These are phyloP conservation scores for Bombus soroeensis DNA, from an alignment of 1,140 invertebrate species.

Conservation along the genomic window DNA sequence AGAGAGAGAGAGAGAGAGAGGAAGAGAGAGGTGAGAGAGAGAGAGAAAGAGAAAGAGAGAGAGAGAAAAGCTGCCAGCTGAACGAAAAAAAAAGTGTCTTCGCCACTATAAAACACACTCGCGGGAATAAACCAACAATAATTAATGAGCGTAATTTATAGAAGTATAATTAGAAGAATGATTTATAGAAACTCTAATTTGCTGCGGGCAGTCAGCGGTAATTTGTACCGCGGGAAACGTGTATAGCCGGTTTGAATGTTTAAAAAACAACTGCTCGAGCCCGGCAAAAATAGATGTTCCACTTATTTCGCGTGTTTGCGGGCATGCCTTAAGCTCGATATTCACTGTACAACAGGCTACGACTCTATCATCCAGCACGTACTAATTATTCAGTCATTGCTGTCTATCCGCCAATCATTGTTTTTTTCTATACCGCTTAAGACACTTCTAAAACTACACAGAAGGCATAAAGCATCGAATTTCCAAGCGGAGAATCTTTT, in stretches of 20 bases:
- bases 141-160: slow-evolving; percentile 56
- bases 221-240: slow-evolving; percentile 40
- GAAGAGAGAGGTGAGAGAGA: too few relatives aligned
- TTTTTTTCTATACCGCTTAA: background rate
- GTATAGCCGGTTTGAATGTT: slow-evolving; percentile 47
- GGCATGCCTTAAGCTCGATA: slow-evolving; percentile 23
- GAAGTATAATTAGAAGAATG: slow-evolving; percentile 57
- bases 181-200: slow-evolving; percentile 57
- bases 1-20: background rate
- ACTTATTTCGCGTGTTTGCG: slow-evolving; percentile 41
- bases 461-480: background rate
- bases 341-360: background rate
- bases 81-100: slow-evolving; percentile 18
- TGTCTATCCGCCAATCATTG: background rate
- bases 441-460: background rate
- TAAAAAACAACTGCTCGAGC: slow-evolving; percentile 13
- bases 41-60: background rate
- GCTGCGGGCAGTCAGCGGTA: slow-evolving; percentile 24
- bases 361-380: slow-evolving; percentile 27
- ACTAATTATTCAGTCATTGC: slow-evolving; percentile 48
- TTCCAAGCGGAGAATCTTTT: background rate
- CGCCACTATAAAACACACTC: slow-evolving; percentile 10
- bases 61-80: background rate
- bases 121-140: slow-evolving; percentile 53
- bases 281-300: slow-evolving; percentile 47